These are phyloP conservation scores for Scaptomyza pallida DNA, from an alignment of 1,140 invertebrate genomes.

Conservation along the genomic window DNA sequence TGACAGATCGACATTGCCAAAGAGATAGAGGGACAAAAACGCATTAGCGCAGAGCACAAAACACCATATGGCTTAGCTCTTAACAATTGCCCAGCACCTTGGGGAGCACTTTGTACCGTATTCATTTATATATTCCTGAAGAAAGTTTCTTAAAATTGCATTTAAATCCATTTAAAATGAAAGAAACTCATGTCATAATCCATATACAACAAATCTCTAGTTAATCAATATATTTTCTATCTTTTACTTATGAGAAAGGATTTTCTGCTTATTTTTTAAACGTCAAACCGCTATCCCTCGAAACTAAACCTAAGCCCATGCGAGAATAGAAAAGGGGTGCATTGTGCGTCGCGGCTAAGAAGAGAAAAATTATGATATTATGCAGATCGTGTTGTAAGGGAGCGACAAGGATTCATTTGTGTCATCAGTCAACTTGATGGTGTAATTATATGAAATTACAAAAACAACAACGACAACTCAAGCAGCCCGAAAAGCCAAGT, in stretches of 20 bases:
- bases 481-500: conserved; percentile 43
- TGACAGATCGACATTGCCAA: conserved; percentile 68
- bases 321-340: conserved; percentile 9
- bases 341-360: conserved; percentile 3
- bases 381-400: conserved; percentile 70
- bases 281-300: conserved; percentile 24
- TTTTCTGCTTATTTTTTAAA: not conserved
- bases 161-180: not conserved
- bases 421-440: conserved; percentile 84
- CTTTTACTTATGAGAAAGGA: not conserved
- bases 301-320: conserved; percentile 2
- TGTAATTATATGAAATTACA: conserved; percentile 82
- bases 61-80: conserved; percentile 37
- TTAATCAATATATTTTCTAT: too few species aligned
- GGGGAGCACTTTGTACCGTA: conserved; percentile 5
- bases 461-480: conserved; percentile 54
- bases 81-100: conserved; percentile 33
- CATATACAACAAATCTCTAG: too few species aligned
- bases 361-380: conserved; percentile 79
- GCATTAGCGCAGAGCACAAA: conserved; percentile 49
- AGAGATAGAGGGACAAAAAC: conserved; percentile 26
- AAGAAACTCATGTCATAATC: too few species aligned
- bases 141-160: not conserved
- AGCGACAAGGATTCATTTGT: conserved; percentile 83
- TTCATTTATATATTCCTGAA: not conserved